These are phyloP conservation scores for Arrhopalites spinosus DNA, from an alignment of 2,888 invertebrate species.

Conservation along the genomic window DNA sequence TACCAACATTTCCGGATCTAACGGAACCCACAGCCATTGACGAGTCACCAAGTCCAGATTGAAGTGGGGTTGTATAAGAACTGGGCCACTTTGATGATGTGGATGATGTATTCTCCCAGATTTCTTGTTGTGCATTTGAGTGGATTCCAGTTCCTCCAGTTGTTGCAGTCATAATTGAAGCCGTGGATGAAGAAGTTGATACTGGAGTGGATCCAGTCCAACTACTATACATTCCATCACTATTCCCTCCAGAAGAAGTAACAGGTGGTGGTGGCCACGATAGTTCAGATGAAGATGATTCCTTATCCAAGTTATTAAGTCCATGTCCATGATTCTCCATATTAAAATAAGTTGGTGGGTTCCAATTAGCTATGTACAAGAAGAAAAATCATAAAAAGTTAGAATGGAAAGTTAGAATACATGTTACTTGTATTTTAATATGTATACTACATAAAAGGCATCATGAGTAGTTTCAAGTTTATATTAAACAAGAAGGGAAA, in stretches of 20 bases:
- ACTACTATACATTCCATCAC: slow-evolving; percentile 12
- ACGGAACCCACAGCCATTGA: slow-evolving; percentile 44
- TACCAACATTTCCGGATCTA: slow-evolving; percentile 18
- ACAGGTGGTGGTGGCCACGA: slow-evolving; percentile 35
- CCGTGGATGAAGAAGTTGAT: slow-evolving; percentile 14
- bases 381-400: not conserved
- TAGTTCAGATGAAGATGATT: slow-evolving; percentile 6
- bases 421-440: not conserved
- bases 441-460: not conserved
- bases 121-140: slow-evolving; percentile 41
- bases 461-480: not conserved
- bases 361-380: slow-evolving; percentile 17
- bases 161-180: slow-evolving; percentile 29
- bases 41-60: slow-evolving; percentile 32
- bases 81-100: slow-evolving; percentile 46
- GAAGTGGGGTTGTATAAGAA: slow-evolving; percentile 31
- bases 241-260: not conserved
- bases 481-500: not conserved
- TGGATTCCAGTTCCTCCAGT: slow-evolving; percentile 26
- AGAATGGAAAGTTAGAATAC: not conserved
- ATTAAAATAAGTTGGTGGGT: slow-evolving; percentile 23
- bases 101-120: slow-evolving; percentile 45
- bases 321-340: slow-evolving; percentile 2
- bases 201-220: slow-evolving; percentile 24
- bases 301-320: slow-evolving; percentile 15